A percentile compares a stretch with the other conserved stretches of the same genome.
Evolutionary conservation across 2,797 vertebrate genomes (phyloP).

Genomic region (Podargus strigoides): DNA sequence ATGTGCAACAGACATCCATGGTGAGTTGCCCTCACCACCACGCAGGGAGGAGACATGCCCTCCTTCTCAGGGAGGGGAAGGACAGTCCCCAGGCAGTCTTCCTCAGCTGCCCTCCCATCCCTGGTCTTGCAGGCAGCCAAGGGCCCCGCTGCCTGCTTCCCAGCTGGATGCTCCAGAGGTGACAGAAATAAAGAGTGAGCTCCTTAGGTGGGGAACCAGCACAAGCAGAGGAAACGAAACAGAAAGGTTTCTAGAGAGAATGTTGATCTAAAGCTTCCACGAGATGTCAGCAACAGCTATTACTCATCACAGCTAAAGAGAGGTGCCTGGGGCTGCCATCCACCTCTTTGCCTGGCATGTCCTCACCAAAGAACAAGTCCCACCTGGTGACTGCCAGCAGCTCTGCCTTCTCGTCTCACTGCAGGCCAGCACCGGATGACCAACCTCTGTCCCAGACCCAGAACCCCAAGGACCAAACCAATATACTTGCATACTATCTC

Average conservation of each 20-base stretch:
- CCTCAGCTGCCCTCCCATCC: background rate
- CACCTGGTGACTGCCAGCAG: background rate
- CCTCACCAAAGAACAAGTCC: background rate
- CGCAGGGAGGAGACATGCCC: rapidly evolving
- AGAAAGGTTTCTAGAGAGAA: background rate
- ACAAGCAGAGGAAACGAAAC: background rate
- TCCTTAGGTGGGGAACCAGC: background rate
- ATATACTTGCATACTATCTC: background rate
- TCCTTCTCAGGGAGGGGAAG: background rate
- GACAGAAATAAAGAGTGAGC: background rate
- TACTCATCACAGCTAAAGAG: background rate
- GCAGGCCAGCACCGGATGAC: background rate
- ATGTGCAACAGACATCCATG: background rate
- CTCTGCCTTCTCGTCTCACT: background rate
- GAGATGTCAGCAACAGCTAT: slow-evolving; percentile 49
- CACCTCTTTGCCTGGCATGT: background rate
- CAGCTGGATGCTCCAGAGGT: background rate
- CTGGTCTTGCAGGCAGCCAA: background rate
- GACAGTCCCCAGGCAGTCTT: background rate
- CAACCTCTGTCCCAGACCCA: background rate
- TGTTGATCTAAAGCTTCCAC: slow-evolving; percentile 12
- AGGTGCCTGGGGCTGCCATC: background rate
- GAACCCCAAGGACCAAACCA: background rate
- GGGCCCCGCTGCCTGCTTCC: background rate
- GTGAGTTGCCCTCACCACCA: background rate